Evolutionary conservation across 1,140 invertebrate species (phyloP).

Genomic region (Lanistes nyassanus): DNA sequence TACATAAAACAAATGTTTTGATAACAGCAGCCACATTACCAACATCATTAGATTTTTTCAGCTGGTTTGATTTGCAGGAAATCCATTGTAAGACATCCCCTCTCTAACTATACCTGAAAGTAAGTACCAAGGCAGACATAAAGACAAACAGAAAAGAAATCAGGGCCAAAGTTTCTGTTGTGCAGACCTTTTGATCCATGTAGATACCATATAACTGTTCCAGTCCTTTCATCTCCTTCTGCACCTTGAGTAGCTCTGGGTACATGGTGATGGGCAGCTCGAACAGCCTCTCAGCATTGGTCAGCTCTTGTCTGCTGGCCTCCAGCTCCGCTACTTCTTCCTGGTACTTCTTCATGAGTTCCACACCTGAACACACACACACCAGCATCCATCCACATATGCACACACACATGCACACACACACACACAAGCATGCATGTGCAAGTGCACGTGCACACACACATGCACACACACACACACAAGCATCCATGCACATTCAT

Average conservation of each 20-base stretch:
- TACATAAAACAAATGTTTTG: no score
- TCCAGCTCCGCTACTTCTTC: slow-evolving; percentile 77
- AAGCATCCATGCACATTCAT: no score
- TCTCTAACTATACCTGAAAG: no score
- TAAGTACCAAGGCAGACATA: no score
- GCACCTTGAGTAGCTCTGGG: slow-evolving; percentile 77
- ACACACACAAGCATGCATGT: no score
- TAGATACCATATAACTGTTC: slow-evolving; percentile 82
- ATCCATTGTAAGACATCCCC: no score
- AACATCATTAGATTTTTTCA: no score
- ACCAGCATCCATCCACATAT: slow-evolving; percentile 8
- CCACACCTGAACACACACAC: slow-evolving; percentile 48
- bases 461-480: no score
- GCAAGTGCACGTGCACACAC: no score
- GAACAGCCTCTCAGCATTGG: slow-evolving; percentile 86
- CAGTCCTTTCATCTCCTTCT: slow-evolving; percentile 79
- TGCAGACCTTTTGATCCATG: slow-evolving; percentile 76
- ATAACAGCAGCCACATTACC: no score
- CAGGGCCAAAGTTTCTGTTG: neutral
- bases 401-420: neutral
- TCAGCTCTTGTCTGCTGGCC: slow-evolving; percentile 74
- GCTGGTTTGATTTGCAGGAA: no score
- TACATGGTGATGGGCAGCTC: slow-evolving; percentile 85
- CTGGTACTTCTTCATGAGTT: slow-evolving; percentile 73
- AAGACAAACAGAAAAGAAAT: no score